Conservation (phyloP, 2,113 vertebrate genomes). For the Phrynosoma blainvillii region DNA sequence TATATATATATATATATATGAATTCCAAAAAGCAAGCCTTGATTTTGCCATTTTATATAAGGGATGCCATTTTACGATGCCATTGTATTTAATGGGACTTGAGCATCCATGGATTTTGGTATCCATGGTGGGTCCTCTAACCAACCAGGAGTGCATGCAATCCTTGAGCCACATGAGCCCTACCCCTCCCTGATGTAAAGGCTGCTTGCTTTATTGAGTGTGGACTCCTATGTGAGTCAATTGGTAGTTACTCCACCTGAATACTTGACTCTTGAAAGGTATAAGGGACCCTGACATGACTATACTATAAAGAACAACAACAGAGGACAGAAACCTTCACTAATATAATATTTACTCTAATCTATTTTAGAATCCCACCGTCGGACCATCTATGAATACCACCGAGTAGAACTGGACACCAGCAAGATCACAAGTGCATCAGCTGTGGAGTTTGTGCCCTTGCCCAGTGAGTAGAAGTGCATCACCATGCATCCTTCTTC, state of each 20-base stretch:
- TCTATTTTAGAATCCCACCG: constrained; percentile 79
- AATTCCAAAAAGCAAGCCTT: too few species aligned
- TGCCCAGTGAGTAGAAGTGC: constrained; percentile 87
- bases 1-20: too few species aligned
- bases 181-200: too few species aligned
- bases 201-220: background rate
- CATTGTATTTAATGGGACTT: too few species aligned
- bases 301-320: background rate
- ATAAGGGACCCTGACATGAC: background rate
- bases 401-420: constrained; percentile 89
- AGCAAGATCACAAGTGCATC: constrained; percentile 81
- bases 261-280: fast-evolving
- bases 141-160: too few species aligned
- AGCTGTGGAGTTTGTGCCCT: constrained; percentile 88
- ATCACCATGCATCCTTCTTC: fast-evolving
- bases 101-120: too few species aligned
- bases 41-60: too few species aligned
- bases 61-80: too few species aligned
- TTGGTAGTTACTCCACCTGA: too few species aligned
- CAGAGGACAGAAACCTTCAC: fast-evolving
- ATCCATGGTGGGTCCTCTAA: too few species aligned
- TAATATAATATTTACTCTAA: fast-evolving
- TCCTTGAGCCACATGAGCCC: background rate
- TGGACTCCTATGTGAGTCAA: background rate
- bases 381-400: constrained; percentile 92